phyloP scores from a whole-genome alignment of 92 coral and sea anemone species.

The Phymanthus crucifer region DNA sequence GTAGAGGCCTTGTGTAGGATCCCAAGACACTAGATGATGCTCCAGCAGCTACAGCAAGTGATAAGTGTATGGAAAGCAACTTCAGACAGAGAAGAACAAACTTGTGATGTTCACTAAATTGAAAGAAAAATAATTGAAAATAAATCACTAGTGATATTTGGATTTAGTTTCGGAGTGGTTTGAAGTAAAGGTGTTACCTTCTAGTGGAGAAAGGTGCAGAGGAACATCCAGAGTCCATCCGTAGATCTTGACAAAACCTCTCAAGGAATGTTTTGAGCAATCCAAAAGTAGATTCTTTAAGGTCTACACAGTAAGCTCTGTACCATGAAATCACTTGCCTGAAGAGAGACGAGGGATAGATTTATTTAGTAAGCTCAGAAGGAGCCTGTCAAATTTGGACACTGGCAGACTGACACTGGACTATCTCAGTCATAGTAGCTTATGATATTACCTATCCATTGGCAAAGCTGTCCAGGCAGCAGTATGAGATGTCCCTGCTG shows the following conservation, averaged over 20 bases:
- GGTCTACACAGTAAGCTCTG: conserved; percentile 82
- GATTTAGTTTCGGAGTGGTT: too few relatives aligned
- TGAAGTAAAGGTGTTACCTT: conserved; percentile 33
- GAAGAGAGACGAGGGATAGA: neutral
- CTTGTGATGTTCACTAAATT: conserved; percentile 61
- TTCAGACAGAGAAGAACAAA: conserved; percentile 74
- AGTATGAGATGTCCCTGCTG: conserved; percentile 86
- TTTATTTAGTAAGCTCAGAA: neutral
- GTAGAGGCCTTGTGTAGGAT: conserved; percentile 58
- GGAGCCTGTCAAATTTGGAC: neutral
- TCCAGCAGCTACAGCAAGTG: conserved; percentile 82
- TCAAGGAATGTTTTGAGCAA: conserved; percentile 62
- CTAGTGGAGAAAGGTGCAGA: conserved; percentile 57
- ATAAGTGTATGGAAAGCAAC: conserved; percentile 68
- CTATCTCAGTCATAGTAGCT: neutral
- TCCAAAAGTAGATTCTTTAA: conserved; percentile 73
- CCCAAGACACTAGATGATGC: conserved; percentile 69
- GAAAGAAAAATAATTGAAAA: neutral
- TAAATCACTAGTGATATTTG: neutral
- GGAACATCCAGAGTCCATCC: conserved; percentile 37
- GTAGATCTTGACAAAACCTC: conserved; percentile 56
- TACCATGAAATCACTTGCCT: conserved; percentile 83
- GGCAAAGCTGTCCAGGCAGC: conserved; percentile 88
- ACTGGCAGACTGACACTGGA: neutral
- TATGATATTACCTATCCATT: conserved; percentile 61